These are phyloP conservation scores for Corydoras sp. DNA, from an alignment of 2,113 vertebrate genomes.

Conservation along the genomic window DNA sequence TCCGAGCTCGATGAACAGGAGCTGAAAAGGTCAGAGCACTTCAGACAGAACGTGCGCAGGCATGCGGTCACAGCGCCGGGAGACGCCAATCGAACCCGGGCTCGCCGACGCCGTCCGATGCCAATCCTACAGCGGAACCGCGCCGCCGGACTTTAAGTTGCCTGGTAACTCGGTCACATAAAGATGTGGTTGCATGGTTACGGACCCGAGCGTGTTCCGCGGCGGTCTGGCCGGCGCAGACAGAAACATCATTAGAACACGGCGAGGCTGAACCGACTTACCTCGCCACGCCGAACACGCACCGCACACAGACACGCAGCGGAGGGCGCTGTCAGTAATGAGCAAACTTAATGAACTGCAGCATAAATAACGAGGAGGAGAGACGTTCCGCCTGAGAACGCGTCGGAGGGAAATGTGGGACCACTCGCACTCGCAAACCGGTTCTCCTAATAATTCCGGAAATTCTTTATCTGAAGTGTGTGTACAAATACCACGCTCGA, in stretches of 20 bases:
- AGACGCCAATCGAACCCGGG: not conserved
- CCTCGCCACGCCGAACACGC: not conserved
- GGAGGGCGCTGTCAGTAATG: not conserved
- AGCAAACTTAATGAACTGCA: no score
- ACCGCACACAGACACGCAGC: not conserved
- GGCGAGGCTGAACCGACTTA: conserved; percentile 14
- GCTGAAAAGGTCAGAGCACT: conserved; percentile 4
- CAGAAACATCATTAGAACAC: conserved; percentile 26
- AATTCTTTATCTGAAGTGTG: no score
- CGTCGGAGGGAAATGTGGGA: no score
- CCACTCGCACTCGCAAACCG: no score
- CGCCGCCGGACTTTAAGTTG: conserved; percentile 25
- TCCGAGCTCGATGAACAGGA: not conserved
- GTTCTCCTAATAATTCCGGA: no score
- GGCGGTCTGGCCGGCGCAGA: conserved; percentile 7
- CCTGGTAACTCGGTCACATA: conserved; percentile 32
- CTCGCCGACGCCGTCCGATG: not conserved
- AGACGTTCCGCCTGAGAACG: no score
- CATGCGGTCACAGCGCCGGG: not conserved
- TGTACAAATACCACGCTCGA: no score
- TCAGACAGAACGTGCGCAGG: conserved; percentile 1
- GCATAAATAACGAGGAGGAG: no score
- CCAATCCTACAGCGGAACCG: conserved; percentile 4
- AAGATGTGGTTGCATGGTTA: conserved; percentile 29
- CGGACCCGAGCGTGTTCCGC: conserved; percentile 11